Percentiles rank a stretch among this genome's conserved stretches.
Evolutionary conservation across 2,888 invertebrate genomes (phyloP).

Genomic region (Cataglyphis livida): DNA sequence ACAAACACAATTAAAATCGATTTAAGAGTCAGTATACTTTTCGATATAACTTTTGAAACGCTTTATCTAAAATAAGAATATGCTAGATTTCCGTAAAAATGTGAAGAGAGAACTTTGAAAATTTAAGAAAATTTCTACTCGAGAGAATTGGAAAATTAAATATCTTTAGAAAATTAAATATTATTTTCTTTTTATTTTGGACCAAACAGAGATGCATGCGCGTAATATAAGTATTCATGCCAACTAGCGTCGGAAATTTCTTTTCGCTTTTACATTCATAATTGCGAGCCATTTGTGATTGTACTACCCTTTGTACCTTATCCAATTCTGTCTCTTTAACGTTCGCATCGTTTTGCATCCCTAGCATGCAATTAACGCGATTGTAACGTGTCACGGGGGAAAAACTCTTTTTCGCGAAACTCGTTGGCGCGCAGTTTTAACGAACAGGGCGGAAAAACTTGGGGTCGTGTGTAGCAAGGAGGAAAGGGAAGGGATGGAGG

Average conservation of each 20-base stretch:
- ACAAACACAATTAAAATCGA: neutral
- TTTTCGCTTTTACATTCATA: slow-evolving; percentile 19
- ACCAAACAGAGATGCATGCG: neutral
- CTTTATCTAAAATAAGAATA: neutral
- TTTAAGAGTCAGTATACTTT: neutral
- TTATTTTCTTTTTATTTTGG: neutral
- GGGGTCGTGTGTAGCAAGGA: neutral
- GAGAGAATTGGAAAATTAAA: too few species aligned
- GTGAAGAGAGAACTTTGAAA: neutral
- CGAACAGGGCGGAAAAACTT: slow-evolving; percentile 34
- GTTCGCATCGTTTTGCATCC: slow-evolving; percentile 18
- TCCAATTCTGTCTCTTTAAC: slow-evolving; percentile 35
- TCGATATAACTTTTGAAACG: neutral
- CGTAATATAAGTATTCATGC: neutral
- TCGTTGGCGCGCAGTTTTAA: slow-evolving; percentile 25
- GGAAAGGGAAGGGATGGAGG: neutral
- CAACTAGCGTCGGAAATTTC: slow-evolving; percentile 17
- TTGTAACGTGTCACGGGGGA: slow-evolving; percentile 37
- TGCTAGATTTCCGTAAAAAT: neutral
- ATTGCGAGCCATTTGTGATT: slow-evolving; percentile 16
- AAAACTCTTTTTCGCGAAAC: slow-evolving; percentile 19
- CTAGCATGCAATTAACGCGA: slow-evolving; percentile 43
- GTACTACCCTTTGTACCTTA: slow-evolving; percentile 23
- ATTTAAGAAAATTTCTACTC: neutral
- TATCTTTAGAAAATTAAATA: neutral